Evolutionary conservation across 2,113 vertebrate genomes (phyloP).

Genomic region (Potamarius usumacintae): DNA sequence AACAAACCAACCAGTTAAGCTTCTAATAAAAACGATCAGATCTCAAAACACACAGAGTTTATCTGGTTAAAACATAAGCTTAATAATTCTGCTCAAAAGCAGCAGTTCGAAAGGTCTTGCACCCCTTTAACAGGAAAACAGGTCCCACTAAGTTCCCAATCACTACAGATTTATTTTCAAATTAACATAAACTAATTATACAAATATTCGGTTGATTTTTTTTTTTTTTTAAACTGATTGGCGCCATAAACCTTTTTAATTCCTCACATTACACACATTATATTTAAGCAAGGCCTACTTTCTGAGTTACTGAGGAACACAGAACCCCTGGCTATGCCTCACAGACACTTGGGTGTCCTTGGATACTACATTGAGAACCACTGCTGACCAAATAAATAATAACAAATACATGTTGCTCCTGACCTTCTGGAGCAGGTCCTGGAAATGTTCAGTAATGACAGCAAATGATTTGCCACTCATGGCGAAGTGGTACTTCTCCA

Average conservation of each 20-base stretch:
- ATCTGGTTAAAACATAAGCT: too few relatives aligned
- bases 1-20: neutral
- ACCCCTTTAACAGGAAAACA: neutral
- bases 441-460: slow-evolving; percentile 91
- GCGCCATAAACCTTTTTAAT: neutral
- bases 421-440: slow-evolving; percentile 94
- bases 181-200: neutral
- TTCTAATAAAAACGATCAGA: neutral
- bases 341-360: neutral
- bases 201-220: neutral
- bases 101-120: neutral
- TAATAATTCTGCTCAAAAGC: too few relatives aligned
- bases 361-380: neutral
- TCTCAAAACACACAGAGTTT: neutral
- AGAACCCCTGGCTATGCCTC: neutral
- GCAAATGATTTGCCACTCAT: slow-evolving; percentile 97
- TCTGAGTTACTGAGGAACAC: neutral
- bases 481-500: slow-evolving; percentile 88
- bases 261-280: neutral
- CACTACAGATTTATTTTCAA: neutral
- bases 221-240: neutral
- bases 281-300: neutral
- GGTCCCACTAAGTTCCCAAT: neutral
- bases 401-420: neutral
- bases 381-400: neutral